Evolutionary conservation across 2,888 invertebrate species (phyloP), one percentile per base, ranked within the genome.

Genomic region (Aphidius colemani): DNA sequence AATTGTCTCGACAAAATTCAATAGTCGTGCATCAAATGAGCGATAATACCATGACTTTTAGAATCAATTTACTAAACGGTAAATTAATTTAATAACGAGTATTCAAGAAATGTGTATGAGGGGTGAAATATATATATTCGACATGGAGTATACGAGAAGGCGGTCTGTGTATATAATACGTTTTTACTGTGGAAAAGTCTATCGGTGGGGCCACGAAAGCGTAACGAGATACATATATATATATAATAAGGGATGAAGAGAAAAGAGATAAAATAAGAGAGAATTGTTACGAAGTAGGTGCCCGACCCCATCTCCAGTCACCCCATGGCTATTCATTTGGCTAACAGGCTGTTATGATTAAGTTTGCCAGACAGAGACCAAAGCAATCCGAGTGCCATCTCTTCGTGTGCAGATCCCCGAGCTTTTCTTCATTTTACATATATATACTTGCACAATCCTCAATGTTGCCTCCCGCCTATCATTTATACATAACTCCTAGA

Each of bases 261-360:
- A 64, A 72, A 72, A 72, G 75, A 72, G 71, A 74, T 72, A 69
- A 75, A 67, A 63, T 62, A 63, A 53, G 55, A 62, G 63, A 64
- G 63, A 57, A 66, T 63, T 62, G 65, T 59, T 64, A 63, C 51
- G 57, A 53, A 48, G 65, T 73, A 72, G 72, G 69, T 73, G 72
- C 69, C 69, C 72, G 41, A 70, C 73, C 72, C 72, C 71, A 70
- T 68, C 67, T 68, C 67, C 65, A 67, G 62, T 68, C 72, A 69
- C 70, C 69, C 71, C 68, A 64, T 53, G 59, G 63, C 71, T 74
- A 72, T 77, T 74, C 76, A 78, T 76, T 76, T 76, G 74, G 75
- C 78, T 78, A 76, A 76, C 78, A 76, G 77, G 73, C 77, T 77
- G 78, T 78, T 78, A 77, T 77, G 78, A 78, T 78, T 77, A 76